phyloP scores from a whole-genome alignment of 2,888 invertebrate genomes.

The Hyppa rectilinea region DNA sequence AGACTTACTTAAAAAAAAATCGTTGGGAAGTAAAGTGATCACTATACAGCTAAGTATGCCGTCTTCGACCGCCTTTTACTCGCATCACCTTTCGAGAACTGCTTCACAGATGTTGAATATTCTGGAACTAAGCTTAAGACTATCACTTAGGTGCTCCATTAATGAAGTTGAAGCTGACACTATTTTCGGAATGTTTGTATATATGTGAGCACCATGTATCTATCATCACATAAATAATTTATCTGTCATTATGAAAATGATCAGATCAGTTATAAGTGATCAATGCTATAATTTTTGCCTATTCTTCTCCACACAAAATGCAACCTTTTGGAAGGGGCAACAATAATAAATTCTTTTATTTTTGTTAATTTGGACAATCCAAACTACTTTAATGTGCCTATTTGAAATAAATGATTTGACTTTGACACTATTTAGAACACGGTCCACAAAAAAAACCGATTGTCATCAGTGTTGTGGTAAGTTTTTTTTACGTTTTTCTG shows the following conservation, averaged over 20 bases:
- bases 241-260: too few species aligned
- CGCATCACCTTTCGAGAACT: slow-evolving; percentile 19
- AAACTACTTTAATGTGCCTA: too few species aligned
- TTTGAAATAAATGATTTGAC: too few species aligned
- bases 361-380: too few species aligned
- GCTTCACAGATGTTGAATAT: slow-evolving; percentile 21
- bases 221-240: too few species aligned
- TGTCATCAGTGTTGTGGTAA: not conserved
- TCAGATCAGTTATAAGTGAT: too few species aligned
- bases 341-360: too few species aligned
- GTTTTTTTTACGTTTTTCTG: not conserved
- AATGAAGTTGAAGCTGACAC: not conserved
- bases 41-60: slow-evolving; percentile 21
- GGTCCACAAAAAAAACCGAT: not conserved
- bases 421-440: not conserved
- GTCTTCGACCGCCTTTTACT: slow-evolving; percentile 47
- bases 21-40: slow-evolving; percentile 18
- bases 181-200: too few species aligned
- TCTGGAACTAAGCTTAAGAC: slow-evolving; percentile 34
- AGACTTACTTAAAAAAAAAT: not conserved
- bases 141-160: slow-evolving; percentile 26
- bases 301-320: too few species aligned
- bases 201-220: too few species aligned
- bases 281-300: too few species aligned
- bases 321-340: too few species aligned